Base-by-base conservation (phyloP, 1,140 invertebrate species). In the Penaeus indicus region DNA sequence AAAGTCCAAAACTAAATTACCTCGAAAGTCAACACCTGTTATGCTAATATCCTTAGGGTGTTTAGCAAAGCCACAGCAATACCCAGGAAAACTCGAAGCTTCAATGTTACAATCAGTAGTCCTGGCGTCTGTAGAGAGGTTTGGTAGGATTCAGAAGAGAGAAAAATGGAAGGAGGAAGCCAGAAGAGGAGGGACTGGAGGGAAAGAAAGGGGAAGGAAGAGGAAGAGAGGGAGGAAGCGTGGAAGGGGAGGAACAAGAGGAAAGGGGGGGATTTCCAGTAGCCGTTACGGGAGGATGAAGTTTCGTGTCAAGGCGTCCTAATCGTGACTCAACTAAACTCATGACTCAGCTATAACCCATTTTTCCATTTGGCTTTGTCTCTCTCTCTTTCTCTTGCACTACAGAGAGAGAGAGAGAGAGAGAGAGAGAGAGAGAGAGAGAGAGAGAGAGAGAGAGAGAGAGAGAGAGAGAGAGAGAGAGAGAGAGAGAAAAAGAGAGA, bases 401-500 rank as follows among this genome's bases (percentile, higher is more conserved):
- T 19, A 21, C 27, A 75, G 72, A 75, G 25, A 75, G 72, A 75
- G 25, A 75, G 10, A 21, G n/a, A 75, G 25, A 19, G 69, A 75
- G 25, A 32, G 69, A 75, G 25, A 42, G 38, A 42, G 4, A 42
- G 54, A 54, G 1, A 16, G 54, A 54, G 8, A 13, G 8, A 16
- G 54, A 16, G 8, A 10, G 54, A 13, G 27, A 75, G 25, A 27
- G 27, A 75, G 25, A 27, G 72, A 75, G n/a, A 27, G 10, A 38
- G 72, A 25, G 69, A 75, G 69, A 27, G 69, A 75, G 69, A 32
- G 69, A 75, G 42, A 63, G 18, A 60, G 47, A 21, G 22, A 61
- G 42, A 61, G 54, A 27, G 80, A 82, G 80, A 82, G 81, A 64
- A 62, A 64, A 62, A 83, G 60, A 83, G 61, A 63, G 81, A 83